Percentiles rank a stretch among this genome's conserved stretches.
phyloP scores from a whole-genome alignment of 2,888 invertebrate genomes.

The Cyaniris semiargus region DNA sequence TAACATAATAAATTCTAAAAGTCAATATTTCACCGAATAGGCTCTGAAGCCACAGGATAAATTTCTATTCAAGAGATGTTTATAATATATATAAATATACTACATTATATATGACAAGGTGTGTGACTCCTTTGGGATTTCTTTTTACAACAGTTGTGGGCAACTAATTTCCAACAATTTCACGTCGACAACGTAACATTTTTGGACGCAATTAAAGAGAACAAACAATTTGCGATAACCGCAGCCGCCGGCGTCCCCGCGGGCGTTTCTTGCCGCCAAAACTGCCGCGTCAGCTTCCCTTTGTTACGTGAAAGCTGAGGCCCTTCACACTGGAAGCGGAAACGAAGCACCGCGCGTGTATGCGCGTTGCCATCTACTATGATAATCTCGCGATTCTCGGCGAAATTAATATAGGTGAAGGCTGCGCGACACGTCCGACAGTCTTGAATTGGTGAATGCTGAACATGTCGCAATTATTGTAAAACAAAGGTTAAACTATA shows the following conservation, averaged over 20 bases:
- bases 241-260: not conserved
- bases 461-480: too few species aligned
- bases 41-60: too few species aligned
- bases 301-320: not conserved
- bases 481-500: too few species aligned
- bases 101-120: not conserved
- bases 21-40: too few species aligned
- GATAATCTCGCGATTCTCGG: too few species aligned
- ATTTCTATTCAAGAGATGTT: too few species aligned
- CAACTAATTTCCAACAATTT: not conserved
- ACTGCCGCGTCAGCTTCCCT: slow-evolving; percentile 6
- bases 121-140: not conserved
- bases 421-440: too few species aligned
- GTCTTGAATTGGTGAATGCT: too few species aligned
- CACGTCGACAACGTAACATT: not conserved
- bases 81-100: too few species aligned
- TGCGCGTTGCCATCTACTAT: too few species aligned
- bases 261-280: not conserved
- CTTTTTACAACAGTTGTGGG: not conserved
- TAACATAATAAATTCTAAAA: too few species aligned
- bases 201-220: slow-evolving; percentile 2
- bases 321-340: not conserved
- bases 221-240: not conserved
- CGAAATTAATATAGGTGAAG: too few species aligned
- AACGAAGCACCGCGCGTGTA: not conserved